Conservation (phyloP, 1,140 invertebrate genomes). For the Aphelenchoides fujianensis region DNA sequence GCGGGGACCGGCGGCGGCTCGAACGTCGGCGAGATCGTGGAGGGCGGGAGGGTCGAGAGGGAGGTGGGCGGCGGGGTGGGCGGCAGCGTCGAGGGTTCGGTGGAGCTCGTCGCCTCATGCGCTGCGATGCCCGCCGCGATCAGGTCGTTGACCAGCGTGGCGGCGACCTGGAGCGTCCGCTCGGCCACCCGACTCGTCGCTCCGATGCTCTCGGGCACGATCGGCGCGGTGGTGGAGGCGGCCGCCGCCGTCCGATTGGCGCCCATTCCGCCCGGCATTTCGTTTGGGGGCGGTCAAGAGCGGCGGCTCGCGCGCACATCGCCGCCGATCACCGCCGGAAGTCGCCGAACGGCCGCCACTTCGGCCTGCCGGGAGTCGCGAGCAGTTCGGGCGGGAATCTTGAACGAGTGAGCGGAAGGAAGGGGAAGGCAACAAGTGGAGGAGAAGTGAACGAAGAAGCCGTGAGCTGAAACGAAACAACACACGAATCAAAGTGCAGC, state of each 20-base stretch:
- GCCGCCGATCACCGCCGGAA: too few relatives aligned
- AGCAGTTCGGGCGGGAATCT: too few relatives aligned
- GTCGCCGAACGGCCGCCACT: too few relatives aligned
- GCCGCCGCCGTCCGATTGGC: not conserved
- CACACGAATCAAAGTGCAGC: too few relatives aligned
- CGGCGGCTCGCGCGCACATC: too few relatives aligned
- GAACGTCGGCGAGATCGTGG: not conserved
- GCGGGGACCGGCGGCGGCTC: not conserved
- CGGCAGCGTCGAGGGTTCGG: not conserved
- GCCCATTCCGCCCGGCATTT: not conserved
- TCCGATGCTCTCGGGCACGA: not conserved
- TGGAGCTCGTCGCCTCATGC: not conserved
- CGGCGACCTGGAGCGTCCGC: not conserved
- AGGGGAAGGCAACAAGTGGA: too few relatives aligned
- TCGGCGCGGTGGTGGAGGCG: not conserved
- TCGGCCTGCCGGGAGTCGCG: too few relatives aligned
- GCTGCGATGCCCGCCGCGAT: not conserved
- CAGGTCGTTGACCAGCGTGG: not conserved
- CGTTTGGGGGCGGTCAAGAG: too few relatives aligned
- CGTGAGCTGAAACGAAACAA: too few relatives aligned
- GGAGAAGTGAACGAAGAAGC: too few relatives aligned
- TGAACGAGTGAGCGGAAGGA: too few relatives aligned
- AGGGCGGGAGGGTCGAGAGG: not conserved
- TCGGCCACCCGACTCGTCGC: conserved; percentile 8
- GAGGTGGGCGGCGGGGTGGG: not conserved